These are phyloP conservation scores for Sebastes dallii DNA, from an alignment of 2,797 vertebrate genomes.

Conservation along the genomic window DNA sequence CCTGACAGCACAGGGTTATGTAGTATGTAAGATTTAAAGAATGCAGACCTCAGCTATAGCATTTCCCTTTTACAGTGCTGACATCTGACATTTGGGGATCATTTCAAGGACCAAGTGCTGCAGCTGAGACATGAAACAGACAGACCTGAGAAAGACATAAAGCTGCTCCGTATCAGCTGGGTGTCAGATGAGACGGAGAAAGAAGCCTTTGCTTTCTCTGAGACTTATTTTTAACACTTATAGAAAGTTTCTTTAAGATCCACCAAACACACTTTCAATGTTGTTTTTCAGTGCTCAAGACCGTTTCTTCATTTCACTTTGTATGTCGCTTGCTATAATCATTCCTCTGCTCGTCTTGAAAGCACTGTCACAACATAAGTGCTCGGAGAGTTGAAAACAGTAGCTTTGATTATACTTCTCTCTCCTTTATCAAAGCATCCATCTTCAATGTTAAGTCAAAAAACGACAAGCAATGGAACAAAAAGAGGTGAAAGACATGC, in stretches of 20 bases:
- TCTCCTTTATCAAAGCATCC: neutral
- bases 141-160: conserved; percentile 14
- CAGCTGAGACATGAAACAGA: conserved; percentile 40
- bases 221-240: neutral
- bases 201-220: neutral
- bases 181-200: conserved; percentile 16
- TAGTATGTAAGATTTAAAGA: neutral
- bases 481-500: neutral
- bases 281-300: neutral
- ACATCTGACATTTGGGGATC: conserved; percentile 27
- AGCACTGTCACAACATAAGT: neutral
- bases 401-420: neutral
- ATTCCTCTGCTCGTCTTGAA: neutral
- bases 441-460: neutral
- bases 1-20: neutral
- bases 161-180: neutral
- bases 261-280: conserved; percentile 6
- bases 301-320: neutral
- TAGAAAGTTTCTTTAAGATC: conserved; percentile 13
- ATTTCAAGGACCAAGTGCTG: conserved; percentile 24
- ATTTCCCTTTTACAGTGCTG: conserved; percentile 7
- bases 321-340: neutral
- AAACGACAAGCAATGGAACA: neutral
- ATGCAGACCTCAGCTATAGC: neutral
- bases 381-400: neutral